Percentiles rank a stretch among this genome's conserved stretches.
Conservation (phyloP, 2,888 invertebrate genomes). For the Pristionchus entomophagus region DNA sequence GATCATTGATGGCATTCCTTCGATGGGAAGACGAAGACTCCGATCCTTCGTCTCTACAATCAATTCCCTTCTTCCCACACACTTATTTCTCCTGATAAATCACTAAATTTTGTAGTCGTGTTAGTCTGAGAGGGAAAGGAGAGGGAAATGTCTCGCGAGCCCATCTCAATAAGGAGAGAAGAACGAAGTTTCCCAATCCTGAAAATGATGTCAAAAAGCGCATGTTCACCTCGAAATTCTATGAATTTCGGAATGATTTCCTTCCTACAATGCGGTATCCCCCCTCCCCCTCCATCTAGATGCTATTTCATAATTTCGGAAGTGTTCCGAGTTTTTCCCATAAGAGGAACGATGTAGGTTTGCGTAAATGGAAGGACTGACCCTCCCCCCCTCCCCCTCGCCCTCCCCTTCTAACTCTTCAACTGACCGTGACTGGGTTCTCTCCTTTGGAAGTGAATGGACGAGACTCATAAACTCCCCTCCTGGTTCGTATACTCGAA, state of each 20-base stretch:
- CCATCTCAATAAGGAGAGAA: conserved; percentile 5
- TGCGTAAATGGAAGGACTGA: no score
- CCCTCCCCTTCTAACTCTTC: no score
- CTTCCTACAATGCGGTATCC: no score
- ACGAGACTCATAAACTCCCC: conserved; percentile 80
- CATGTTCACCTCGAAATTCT: not conserved
- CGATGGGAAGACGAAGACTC: conserved; percentile 64
- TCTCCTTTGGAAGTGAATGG: conserved; percentile 72
- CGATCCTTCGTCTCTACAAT: conserved; percentile 42
- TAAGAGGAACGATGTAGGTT: no score
- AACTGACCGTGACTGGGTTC: not conserved
- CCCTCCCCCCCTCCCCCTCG: no score
- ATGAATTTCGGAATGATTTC: no score
- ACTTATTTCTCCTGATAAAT: not conserved
- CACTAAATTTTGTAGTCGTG: not conserved
- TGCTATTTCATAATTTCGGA: no score
- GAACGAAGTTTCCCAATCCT: conserved; percentile 19
- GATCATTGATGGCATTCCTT: conserved; percentile 70
- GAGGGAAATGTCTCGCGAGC: conserved; percentile 1
- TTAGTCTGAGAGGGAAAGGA: not conserved
- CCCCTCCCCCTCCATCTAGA: no score
- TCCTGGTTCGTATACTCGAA: conserved; percentile 79
- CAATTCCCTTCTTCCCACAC: no score
- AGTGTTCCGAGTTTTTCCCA: no score
- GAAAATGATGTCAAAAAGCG: not conserved